Evolutionary conservation across 1,140 invertebrate species (phyloP), one percentile per base, ranked within the genome.

Genomic region (Cyclina sinensis): DNA sequence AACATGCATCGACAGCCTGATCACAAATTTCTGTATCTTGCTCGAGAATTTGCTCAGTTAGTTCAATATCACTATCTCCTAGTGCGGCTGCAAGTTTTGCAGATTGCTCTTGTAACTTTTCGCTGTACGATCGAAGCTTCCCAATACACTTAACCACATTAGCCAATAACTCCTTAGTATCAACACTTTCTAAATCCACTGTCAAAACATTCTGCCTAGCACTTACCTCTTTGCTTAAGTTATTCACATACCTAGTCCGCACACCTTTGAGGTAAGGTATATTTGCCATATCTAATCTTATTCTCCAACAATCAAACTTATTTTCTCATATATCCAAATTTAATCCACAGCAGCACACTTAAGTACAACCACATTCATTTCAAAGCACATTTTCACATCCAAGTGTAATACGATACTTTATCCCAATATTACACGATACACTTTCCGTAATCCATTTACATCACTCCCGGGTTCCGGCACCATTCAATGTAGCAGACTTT

Each of bases 401-500:
- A 62, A n/a, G n/a, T 5, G 7, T n/a, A n/a, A 9, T 21, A 11
- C 30, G 9, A n/a, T 11, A 9, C n/a, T 62, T 7, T 62, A 5
- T n/a, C 5, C 7, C 21, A 11, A 9, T 7, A 30, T 24, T 11
- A 7, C 30, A 11, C n/a, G 7, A 7, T 24, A 7, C 7, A 62
- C 9, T 24, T 24, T n/a, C n/a, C n/a, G n/a, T n/a, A n/a, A n/a
- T n/a, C n/a, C n/a, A 5, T 62, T 62, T 24, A 7, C 30, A 24
- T 11, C 9, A 62, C 24, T 68, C 62, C 62, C 62, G 62, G 62
- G 62, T 68, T 68, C 62, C 62, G 62, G 62, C 62, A 27, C 27
- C 62, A 30, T 9, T 68, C 62, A 68, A 30, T 54, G 51, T 54
- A 18, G 51, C 51, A n/a, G 21, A 18, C 3, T 18, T 54, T 18